phyloP scores from a whole-genome alignment of 2,113 vertebrate genomes.

The Leptobrachium ailaonicum region DNA sequence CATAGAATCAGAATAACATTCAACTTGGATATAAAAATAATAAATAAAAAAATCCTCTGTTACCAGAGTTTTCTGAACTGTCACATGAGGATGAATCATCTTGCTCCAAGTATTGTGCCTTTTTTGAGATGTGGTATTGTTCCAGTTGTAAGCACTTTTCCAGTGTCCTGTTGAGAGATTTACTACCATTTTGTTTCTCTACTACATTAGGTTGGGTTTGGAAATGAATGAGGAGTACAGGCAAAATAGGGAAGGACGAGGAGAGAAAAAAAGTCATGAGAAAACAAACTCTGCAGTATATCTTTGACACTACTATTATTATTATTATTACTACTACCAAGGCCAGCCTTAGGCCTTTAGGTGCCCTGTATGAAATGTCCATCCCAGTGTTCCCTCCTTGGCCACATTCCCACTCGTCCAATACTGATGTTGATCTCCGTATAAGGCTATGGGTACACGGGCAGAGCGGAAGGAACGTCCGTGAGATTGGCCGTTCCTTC shows the following conservation, averaged over 20 bases:
- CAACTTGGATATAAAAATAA: background rate
- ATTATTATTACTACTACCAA: too few species aligned
- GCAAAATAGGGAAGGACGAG: background rate
- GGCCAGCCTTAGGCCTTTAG: too few species aligned
- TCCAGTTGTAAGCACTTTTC: slow-evolving; percentile 59
- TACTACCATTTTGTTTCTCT: slow-evolving; percentile 60
- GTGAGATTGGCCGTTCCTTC: too few species aligned
- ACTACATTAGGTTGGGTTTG: slow-evolving; percentile 44
- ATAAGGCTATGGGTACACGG: too few species aligned
- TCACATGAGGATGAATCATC: slow-evolving; percentile 48
- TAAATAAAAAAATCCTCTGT: slow-evolving; percentile 38
- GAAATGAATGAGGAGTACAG: background rate
- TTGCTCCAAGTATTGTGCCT: slow-evolving; percentile 40
- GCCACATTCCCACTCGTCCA: too few species aligned
- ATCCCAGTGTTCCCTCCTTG: too few species aligned
- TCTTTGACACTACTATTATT: too few species aligned
- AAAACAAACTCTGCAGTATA: too few species aligned
- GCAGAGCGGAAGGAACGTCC: too few species aligned
- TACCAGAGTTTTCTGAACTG: slow-evolving; percentile 57
- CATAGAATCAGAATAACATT: too few species aligned
- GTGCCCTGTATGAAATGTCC: too few species aligned
- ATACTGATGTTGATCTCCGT: too few species aligned
- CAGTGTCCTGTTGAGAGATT: slow-evolving; percentile 64
- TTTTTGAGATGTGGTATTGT: slow-evolving; percentile 55
- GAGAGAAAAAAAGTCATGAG: background rate